Conservation (phyloP, 2,113 vertebrate genomes). For the Prinia subflava region DNA sequence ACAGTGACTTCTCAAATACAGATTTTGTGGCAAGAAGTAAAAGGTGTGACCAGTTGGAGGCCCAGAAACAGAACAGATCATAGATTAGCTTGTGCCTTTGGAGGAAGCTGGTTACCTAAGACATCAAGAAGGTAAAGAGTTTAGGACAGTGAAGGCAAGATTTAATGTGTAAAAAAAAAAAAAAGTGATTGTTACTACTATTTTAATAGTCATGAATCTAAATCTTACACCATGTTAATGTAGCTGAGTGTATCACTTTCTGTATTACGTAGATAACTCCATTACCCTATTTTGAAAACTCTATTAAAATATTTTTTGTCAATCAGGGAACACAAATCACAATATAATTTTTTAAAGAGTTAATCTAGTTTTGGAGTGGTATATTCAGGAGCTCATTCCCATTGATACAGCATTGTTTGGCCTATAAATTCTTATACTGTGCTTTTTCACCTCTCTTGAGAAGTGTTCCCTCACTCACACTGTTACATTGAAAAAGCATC, state of each 20-base stretch:
- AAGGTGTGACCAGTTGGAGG: neutral
- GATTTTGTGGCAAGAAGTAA: neutral
- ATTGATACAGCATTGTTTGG: neutral
- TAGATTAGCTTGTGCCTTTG: neutral
- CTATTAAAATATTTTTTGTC: neutral
- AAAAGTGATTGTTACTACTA: neutral
- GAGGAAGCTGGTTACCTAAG: neutral
- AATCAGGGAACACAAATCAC: neutral
- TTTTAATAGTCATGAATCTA: neutral
- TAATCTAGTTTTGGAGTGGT: neutral
- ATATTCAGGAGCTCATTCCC: neutral
- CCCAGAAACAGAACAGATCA: neutral
- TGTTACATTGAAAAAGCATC: neutral
- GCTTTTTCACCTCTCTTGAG: neutral
- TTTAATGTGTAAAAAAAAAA: neutral
- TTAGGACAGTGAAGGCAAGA: neutral
- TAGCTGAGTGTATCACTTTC: neutral
- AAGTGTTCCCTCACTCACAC: neutral
- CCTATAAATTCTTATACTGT: neutral
- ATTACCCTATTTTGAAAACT: neutral
- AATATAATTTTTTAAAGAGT: neutral
- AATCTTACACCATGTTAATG: neutral
- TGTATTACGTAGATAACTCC: neutral
- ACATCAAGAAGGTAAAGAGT: neutral
- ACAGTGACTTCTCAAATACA: neutral